Evolutionary conservation across 2,797 vertebrate species (phyloP).

Genomic region (Fratercula arctica): DNA sequence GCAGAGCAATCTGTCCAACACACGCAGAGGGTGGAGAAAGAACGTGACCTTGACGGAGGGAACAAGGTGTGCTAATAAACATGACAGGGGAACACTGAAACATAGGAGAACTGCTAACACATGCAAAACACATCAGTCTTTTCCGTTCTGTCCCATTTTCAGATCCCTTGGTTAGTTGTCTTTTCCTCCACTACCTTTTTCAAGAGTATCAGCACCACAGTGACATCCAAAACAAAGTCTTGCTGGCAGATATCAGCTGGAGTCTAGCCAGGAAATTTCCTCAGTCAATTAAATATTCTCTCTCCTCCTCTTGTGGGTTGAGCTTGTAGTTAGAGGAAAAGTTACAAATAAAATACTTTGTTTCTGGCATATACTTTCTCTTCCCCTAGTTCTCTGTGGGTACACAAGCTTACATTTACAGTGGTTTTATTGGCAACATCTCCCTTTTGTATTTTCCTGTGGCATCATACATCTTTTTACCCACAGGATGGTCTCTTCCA

Average conservation of each 20-base stretch:
- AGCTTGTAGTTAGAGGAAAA: not conserved
- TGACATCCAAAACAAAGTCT: constrained; percentile 32
- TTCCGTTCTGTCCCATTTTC: not conserved
- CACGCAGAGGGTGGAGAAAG: constrained; percentile 12
- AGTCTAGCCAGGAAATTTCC: not conserved
- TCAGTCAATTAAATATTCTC: not conserved
- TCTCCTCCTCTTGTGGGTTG: not conserved
- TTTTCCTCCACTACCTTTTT: constrained; percentile 8
- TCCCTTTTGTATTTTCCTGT: not conserved
- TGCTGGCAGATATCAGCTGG: constrained; percentile 19
- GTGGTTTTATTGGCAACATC: not conserved
- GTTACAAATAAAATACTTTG: not conserved
- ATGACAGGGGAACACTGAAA: not conserved
- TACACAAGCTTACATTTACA: not conserved
- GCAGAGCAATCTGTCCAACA: constrained; percentile 1
- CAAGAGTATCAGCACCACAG: not conserved
- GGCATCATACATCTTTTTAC: not conserved
- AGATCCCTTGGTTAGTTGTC: not conserved
- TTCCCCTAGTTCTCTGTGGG: not conserved
- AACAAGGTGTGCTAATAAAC: constrained; percentile 61
- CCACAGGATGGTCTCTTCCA: constrained; percentile 13
- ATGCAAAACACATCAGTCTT: not conserved
- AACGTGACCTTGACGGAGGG: constrained; percentile 45
- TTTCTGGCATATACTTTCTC: not conserved
- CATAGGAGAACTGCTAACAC: not conserved